Percentiles rank a stretch among this genome's conserved stretches.
phyloP scores from a whole-genome alignment of 2,888 invertebrate species.

The Polyploca ridens region DNA sequence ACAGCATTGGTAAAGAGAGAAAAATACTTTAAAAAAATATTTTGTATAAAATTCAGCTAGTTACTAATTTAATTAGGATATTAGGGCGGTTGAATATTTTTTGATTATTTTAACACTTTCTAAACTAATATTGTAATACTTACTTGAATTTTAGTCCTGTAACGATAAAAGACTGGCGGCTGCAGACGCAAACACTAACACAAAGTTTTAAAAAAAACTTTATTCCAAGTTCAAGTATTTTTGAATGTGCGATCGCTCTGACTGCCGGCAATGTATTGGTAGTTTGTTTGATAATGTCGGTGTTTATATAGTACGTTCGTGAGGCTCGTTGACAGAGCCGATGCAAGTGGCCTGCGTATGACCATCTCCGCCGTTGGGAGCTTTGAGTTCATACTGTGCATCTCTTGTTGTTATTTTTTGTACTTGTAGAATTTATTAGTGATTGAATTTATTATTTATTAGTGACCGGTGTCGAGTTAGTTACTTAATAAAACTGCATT shows the following conservation, averaged over 20 bases:
- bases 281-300: conserved; percentile 64
- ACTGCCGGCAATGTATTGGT: conserved; percentile 79
- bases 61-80: background rate
- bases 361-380: conserved; percentile 51
- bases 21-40: no score
- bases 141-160: conserved; percentile 73
- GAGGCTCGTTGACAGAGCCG: conserved; percentile 60
- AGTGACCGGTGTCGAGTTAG: conserved; percentile 1
- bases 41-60: no score
- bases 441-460: no score
- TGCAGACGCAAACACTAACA: conserved; percentile 68
- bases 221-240: conserved; percentile 49
- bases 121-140: conserved; percentile 47
- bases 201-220: conserved; percentile 52
- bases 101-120: conserved; percentile 11
- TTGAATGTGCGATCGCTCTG: conserved; percentile 70
- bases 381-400: conserved; percentile 42
- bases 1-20: background rate
- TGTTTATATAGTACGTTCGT: conserved; percentile 69
- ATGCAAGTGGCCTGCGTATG: conserved; percentile 60
- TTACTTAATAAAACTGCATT: background rate
- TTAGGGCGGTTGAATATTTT: background rate
- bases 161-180: conserved; percentile 42
- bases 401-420: conserved; percentile 22
- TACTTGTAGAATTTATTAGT: background rate